A percentile compares a stretch with the other conserved stretches of the same genome.
phyloP scores from a whole-genome alignment of 2,113 vertebrate genomes.

The Rhinopomastus cyanomelas region DNA sequence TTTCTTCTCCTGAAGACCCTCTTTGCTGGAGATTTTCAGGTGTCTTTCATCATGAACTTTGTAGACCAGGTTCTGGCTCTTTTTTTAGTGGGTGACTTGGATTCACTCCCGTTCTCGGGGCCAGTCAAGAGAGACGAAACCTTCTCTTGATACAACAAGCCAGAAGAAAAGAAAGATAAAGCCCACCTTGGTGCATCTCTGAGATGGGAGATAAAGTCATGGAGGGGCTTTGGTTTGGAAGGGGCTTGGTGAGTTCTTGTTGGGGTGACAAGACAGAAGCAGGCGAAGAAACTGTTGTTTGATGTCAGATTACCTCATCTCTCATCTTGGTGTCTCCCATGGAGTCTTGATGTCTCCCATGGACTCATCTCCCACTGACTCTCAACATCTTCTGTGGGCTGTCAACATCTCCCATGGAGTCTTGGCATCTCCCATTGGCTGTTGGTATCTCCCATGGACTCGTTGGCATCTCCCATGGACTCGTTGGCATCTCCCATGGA shows the following conservation, averaged over 20 bases:
- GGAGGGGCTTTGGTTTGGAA: too few species aligned
- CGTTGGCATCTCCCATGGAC: too few species aligned
- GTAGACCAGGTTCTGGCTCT: neutral
- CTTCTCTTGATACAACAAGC: neutral
- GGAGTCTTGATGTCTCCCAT: slow-evolving; percentile 38
- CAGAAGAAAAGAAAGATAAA: neutral
- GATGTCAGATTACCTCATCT: slow-evolving; percentile 20
- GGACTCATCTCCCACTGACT: neutral
- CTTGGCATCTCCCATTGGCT: too few species aligned
- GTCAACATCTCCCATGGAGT: too few species aligned
- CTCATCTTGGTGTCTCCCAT: slow-evolving; percentile 10
- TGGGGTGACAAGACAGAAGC: neutral
- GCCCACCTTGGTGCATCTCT: neutral
- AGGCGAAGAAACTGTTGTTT: neutral
- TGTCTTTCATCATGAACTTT: neutral
- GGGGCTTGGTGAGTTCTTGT: neutral
- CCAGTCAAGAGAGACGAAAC: neutral
- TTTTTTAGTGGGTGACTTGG: neutral
- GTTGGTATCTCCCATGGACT: too few species aligned
- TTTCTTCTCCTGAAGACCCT: neutral
- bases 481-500: too few species aligned
- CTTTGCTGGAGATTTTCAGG: neutral
- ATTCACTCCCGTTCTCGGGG: neutral
- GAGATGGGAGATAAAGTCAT: neutral
- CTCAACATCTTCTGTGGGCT: too few species aligned